Evolutionary conservation across 2,113 vertebrate species (phyloP), one percentile per base, ranked within the genome.

Genomic region (Semicossyphus pulcher): DNA sequence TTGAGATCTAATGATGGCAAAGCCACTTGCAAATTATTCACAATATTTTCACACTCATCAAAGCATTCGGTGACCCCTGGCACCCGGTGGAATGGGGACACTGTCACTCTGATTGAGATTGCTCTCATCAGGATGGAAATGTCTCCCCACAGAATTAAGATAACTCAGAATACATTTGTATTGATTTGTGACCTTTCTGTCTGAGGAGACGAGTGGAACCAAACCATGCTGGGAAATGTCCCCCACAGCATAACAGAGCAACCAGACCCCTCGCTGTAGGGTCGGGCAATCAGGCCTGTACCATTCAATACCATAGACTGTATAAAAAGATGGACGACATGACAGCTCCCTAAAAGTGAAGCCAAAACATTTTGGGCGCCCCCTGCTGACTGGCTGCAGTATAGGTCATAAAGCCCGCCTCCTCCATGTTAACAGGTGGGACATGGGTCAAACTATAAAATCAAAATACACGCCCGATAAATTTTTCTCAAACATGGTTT

Each of bases 81-180:
- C 37, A 21, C 5, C 23, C 39, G 16, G 21, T 56, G 9, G 41
- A n/a, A 21, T 9, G 25, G 48, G 29, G 48, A 2, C 48, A 54
- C 36, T 54, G 16, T 37, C 7, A 28, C 12, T 39, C 49, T 37
- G 57, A 34, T 21, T 53, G 37, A 54, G 37, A 62, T 28, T 29
- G 12, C 23, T 63, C 49, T 47, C 49, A 47, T 72, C 48, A 37
- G 23, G 9, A 14, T 45, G 18, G 29, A 61, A 61, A 71, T 25
- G 34, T 61, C 18, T 52, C 37, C 25, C 10, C 15, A 4, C 4
- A 21, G 8, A 34, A 36, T 9, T n/a, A 11, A 18, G 16, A 44
- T 34, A 28, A 53, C 29, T 56, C 16, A 9, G 49, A 56, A 29
- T 47, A 29, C 7, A 63, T 56, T 29, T 29, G 39, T 44, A 14